Percentiles rank a stretch among this genome's conserved stretches.
These are phyloP conservation scores for Rutilus rutilus DNA, from an alignment of 2,113 vertebrate genomes.

Conservation along the genomic window DNA sequence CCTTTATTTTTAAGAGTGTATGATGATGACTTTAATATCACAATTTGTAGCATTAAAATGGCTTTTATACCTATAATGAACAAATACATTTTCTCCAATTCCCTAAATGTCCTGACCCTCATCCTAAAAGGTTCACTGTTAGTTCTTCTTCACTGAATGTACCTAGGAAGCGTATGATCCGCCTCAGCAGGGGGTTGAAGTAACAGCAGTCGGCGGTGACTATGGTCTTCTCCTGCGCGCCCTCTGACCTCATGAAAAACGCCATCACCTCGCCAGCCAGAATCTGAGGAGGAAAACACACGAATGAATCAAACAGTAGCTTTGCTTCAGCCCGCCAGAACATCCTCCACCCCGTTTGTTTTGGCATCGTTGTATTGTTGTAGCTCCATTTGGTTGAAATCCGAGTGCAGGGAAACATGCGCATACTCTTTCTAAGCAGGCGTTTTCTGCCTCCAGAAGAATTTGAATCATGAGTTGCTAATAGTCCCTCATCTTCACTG, in stretches of 20 bases:
- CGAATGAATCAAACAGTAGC: not conserved
- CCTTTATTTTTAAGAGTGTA: no score
- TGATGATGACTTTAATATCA: not conserved
- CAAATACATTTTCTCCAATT: not conserved
- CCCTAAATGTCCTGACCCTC: not conserved
- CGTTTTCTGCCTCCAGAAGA: not conserved
- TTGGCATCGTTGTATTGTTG: not conserved
- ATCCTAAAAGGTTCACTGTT: not conserved
- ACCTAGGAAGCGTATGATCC: conserved; percentile 90
- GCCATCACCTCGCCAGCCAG: conserved; percentile 85
- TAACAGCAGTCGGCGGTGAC: conserved; percentile 89
- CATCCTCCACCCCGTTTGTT: not conserved
- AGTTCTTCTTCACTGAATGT: conserved; percentile 13
- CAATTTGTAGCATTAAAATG: not conserved
- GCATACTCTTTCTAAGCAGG: not conserved
- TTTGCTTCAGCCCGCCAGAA: not conserved
- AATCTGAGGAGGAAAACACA: conserved; percentile 74
- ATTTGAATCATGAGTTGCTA: not conserved
- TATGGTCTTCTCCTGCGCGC: conserved; percentile 85
- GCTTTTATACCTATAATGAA: not conserved
- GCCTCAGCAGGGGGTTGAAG: conserved; percentile 88
- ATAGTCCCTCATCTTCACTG: not conserved
- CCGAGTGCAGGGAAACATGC: not conserved
- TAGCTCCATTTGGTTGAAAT: not conserved
- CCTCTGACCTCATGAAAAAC: conserved; percentile 82